Base-by-base conservation (phyloP, 2,113 vertebrate genomes). In the Equus quagga region DNA sequence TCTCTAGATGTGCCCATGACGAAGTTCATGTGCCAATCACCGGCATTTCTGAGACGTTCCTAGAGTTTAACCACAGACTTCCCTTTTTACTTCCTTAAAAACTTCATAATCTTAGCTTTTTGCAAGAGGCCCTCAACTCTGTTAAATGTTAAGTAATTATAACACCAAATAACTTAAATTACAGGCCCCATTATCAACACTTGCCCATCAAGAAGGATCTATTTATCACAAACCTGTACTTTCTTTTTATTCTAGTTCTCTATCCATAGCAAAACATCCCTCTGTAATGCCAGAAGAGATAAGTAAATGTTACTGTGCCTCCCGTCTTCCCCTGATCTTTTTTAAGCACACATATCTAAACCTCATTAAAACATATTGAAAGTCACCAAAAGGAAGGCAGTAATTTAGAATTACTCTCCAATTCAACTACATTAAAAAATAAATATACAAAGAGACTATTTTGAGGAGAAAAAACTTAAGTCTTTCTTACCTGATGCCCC, bases 401-500 rank as follows among this genome's bases (percentile, higher is more conserved):
- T 36, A 69, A 90, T 33, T 76, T 79, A 31, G 7, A 82, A 80
- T 46, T 94, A 46, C 18, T 60, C 76, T 82, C 65, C 64, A 93
- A 83, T 41, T 78, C 24, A 83, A 69, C 2, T 36, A 51, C 9
- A 76, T 65, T 67, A 41, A 12, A 26, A 24, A 51, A 76, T 56
- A 75, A 24, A n/a, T 19, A 91, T 75, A 5, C 51, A 51, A 18
- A 70, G 49, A 67, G 54, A 92, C 15, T 36, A 44, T 67, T 96
- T 80, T 51, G 36, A 94, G 76, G 62, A 58, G 8, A 69, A 97
- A 97, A 80, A 75, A 70, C 51, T 83, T 49, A 28, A 80, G 49
- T 33, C 13, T 94, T 89, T 83, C 98, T 98, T 99, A 99, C 99
- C 99, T 97, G 99, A 98, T 92, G 98, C 99, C 90, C 97, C 98